Evolutionary conservation across 2,797 vertebrate genomes (phyloP).

Genomic region (Pipistrellus pygmaeus): DNA sequence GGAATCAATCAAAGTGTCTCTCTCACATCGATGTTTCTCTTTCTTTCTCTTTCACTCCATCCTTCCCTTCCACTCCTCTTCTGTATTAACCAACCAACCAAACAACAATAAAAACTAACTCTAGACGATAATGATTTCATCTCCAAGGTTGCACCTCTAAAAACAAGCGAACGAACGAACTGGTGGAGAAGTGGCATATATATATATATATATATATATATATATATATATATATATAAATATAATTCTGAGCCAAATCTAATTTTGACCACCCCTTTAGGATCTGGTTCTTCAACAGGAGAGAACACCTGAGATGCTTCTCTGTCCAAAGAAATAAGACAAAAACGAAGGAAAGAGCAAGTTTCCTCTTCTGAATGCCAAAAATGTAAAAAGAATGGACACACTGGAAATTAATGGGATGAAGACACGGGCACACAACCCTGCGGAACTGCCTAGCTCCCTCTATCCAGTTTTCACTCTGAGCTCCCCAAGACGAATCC

Average conservation of each 20-base stretch:
- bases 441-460: background rate
- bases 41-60: background rate
- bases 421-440: background rate
- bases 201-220: background rate
- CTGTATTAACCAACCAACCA: background rate
- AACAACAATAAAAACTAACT: background rate
- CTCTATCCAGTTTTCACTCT: background rate
- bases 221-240: background rate
- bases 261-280: constrained; percentile 3
- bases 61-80: background rate
- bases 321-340: constrained; percentile 1
- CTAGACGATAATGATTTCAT: background rate
- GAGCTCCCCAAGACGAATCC: background rate
- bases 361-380: background rate
- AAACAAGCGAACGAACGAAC: background rate
- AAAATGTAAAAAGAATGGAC: background rate
- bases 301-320: background rate
- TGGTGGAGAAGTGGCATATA: background rate
- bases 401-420: constrained; percentile 13
- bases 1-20: background rate
- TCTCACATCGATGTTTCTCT: background rate
- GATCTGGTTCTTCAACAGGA: background rate
- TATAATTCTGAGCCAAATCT: background rate
- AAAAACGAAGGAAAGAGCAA: background rate
- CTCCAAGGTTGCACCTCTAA: background rate